Base-by-base conservation (phyloP, 2,113 vertebrate species). In the Pseudolaguvia tuberculata region DNA sequence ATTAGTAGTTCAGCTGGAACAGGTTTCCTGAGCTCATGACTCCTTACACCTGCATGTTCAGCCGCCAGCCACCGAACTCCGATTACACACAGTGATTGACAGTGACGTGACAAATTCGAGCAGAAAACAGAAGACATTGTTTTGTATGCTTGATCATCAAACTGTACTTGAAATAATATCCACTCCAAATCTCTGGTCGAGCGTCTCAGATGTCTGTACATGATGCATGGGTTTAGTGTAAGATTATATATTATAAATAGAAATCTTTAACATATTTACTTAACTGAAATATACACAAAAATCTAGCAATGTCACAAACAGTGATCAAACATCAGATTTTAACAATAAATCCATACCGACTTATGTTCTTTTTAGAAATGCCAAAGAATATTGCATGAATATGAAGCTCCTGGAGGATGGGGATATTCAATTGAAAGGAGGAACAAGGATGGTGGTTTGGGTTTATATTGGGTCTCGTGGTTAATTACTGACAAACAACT, bases 401-500 rank as follows among this genome's bases (percentile, higher is more conserved):
- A 13, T 63, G 27, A 35, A 14, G 21, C 12, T 18, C 15, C 61
- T 58, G 8, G 20, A 7, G 15, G 4, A 52, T 63, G 45, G 23
- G 21, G 72, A 72, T 50, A 45, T 50, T 56, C 9, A 63, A 58
- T n/a, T n/a, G 58, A 67, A 35, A 61, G 55, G 15, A 23, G 62
- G 20, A 52, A 23, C 20, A 55, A 75, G 51, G n/a, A 48, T 18
- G 42, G 14, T n/a, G 31, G 77, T 45, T 57, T 63, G 52, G 62
- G 68, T 47, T 62, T 73, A 50, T 61, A 70, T 75, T 65, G 48
- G 80, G 45, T 47, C 10, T 48, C 35, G 4, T 56, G 23, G 76
- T 82, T 84, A 84, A 82, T 84, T 62, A 82, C 55, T 84, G 70
- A 84, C 67, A 11, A 73, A 50, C 10, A 53, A 29, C 11, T 39